phyloP scores from a whole-genome alignment of 1,140 invertebrate species.

The Drosophila quadrilineata region DNA sequence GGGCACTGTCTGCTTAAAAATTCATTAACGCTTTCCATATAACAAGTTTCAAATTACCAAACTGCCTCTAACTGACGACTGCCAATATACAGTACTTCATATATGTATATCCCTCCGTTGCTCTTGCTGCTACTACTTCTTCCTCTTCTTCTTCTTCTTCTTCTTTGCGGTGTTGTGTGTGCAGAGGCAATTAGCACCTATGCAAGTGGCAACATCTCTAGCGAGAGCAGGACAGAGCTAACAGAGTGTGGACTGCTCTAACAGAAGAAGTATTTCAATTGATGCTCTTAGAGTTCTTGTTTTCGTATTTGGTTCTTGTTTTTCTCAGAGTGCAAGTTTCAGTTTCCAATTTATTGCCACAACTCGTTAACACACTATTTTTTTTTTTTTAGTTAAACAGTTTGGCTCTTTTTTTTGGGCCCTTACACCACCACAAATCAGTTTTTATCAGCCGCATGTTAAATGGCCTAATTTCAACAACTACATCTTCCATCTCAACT shows the following conservation, averaged over 20 bases:
- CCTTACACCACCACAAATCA: background rate
- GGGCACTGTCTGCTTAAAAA: slow-evolving; percentile 60
- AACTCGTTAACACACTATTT: slow-evolving; percentile 52
- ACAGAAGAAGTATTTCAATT: slow-evolving; percentile 56
- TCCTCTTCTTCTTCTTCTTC: slow-evolving; percentile 16
- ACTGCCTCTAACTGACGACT: slow-evolving; percentile 60
- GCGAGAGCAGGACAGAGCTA: background rate
- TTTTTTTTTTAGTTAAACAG: background rate
- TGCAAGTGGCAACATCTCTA: slow-evolving; percentile 4
- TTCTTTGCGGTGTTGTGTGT: slow-evolving; percentile 31
- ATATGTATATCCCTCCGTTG: no score
- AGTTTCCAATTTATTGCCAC: slow-evolving; percentile 30
- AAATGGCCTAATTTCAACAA: slow-evolving; percentile 76
- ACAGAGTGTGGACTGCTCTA: slow-evolving; percentile 3
- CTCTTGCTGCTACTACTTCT: no score
- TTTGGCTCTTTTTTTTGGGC: background rate
- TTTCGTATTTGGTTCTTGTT: background rate
- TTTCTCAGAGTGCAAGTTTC: slow-evolving; percentile 5
- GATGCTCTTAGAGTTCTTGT: no score
- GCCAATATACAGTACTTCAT: no score
- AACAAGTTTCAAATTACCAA: slow-evolving; percentile 74
- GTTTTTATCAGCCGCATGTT: slow-evolving; percentile 56
- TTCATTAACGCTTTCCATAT: slow-evolving; percentile 69
- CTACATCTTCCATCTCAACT: no score
- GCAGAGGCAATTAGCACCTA: slow-evolving; percentile 48